Base-by-base conservation (phyloP, 2,797 vertebrate species). In the Myotis myotis region DNA sequence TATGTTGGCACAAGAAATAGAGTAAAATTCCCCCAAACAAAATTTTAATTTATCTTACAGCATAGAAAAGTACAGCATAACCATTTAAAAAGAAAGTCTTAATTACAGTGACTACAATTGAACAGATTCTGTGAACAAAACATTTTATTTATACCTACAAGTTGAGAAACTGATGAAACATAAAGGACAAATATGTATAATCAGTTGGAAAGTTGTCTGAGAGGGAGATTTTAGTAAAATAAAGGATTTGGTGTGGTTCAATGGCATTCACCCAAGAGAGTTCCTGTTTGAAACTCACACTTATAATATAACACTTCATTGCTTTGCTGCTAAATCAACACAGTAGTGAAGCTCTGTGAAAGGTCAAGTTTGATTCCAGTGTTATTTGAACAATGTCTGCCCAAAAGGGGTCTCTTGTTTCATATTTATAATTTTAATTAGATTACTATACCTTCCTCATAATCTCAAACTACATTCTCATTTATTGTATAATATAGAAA, bases 101-200 rank as follows among this genome's bases (percentile, higher is more conserved):
- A 87, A 68, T 88, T 81, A 66, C 1, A 13, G 62, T 92, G 68
- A 80, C 23, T 93, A 38, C 19, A 47, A 68, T 8, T 90, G 71
- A 95, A 53, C 44, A 89, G 33, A 94, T 33, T 51, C 78, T 87
- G 38, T 75, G 92, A 95, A 49, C n/a, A 87, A 84, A 95, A 62
- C 44, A 83, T n/a, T 94, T 94, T 93, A 91, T 95, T 97, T 96
- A 62, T 79, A 87, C 66, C 91, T 91, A n/a, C 53, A 84, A 87
- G 70, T 86, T 90, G 82, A 92, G 76, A 82, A 92, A 76, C 51
- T 70, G 36, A 84, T 60, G 71, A 87, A 84, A 60, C 70, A 53
- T 62, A 68, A 95, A 96, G 84, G 82, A 70, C 87, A 94, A 83
- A 79, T 82, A 75, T 25, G 44, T 74, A 60, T 91, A 87, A 64